Evolutionary conservation across 2,113 vertebrate species (phyloP).

Genomic region (Bufo bufo): DNA sequence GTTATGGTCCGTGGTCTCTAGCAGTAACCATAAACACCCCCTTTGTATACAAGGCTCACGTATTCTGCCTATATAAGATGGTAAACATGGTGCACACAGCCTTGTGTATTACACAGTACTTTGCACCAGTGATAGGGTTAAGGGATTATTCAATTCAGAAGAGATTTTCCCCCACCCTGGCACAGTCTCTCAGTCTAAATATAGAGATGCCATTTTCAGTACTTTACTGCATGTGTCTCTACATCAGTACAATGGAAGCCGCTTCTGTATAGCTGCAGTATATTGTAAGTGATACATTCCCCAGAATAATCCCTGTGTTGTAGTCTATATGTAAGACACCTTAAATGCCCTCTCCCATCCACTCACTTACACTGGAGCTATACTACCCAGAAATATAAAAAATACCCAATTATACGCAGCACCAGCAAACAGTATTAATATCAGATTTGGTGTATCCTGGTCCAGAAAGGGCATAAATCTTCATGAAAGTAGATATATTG

Average conservation of each 20-base stretch:
- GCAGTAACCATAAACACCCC: not conserved
- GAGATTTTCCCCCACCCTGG: not conserved
- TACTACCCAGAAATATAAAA: not conserved
- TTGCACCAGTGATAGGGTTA: slow-evolving; percentile 14
- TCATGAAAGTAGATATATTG: too few relatives aligned
- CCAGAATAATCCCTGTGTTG: not conserved
- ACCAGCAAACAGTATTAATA: too few relatives aligned
- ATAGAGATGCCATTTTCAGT: slow-evolving; percentile 35
- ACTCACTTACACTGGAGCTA: not conserved
- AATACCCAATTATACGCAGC: not conserved
- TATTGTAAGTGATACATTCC: not conserved
- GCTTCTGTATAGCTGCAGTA: slow-evolving; percentile 7
- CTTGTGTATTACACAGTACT: not conserved
- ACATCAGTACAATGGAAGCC: slow-evolving; percentile 16
- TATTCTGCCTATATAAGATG: not conserved
- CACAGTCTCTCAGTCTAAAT: slow-evolving; percentile 31
- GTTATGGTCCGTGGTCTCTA: too few relatives aligned
- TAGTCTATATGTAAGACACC: not conserved
- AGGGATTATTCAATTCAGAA: slow-evolving; percentile 32
- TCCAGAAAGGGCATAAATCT: too few relatives aligned
- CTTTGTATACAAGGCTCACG: not conserved
- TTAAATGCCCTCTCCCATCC: slow-evolving; percentile 5
- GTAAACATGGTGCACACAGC: not conserved
- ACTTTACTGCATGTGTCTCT: slow-evolving; percentile 5
- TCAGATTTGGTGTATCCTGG: too few relatives aligned